A percentile compares a stretch with the other conserved stretches of the same genome.
These are phyloP conservation scores for Cyrtonyx montezumae DNA, from an alignment of 2,113 vertebrate species.

Conservation along the genomic window DNA sequence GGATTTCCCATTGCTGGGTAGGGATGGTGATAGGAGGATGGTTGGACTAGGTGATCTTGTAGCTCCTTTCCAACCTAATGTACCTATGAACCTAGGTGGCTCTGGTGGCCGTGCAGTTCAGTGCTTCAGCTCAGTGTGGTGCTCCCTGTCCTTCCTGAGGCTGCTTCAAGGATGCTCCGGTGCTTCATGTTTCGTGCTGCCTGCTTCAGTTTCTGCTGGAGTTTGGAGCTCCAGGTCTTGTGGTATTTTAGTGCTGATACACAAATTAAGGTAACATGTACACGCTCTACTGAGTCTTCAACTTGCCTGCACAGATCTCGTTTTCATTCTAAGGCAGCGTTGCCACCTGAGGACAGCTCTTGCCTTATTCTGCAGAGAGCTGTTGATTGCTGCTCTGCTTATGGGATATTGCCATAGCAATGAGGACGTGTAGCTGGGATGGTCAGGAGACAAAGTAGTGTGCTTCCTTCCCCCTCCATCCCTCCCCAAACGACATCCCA, in stretches of 20 bases:
- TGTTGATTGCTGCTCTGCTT: neutral
- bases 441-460: neutral
- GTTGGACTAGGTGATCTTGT: too few species aligned
- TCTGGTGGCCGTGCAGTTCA: neutral
- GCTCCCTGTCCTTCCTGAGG: neutral
- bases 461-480: neutral
- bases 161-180: neutral
- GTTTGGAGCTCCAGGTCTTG: neutral
- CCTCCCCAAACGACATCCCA: neutral
- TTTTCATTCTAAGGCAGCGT: conserved; percentile 9
- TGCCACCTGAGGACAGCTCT: conserved; percentile 18
- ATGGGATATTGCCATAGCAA: neutral
- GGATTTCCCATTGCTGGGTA: neutral
- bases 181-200: neutral
- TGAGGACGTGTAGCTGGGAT: neutral
- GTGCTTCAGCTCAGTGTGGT: neutral
- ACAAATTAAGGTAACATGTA: conserved; percentile 40
- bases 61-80: too few species aligned
- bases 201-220: neutral
- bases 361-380: neutral
- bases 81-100: too few species aligned
- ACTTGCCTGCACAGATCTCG: neutral
- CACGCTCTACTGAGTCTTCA: conserved; percentile 17
- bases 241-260: conserved; percentile 35
- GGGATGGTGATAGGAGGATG: too few species aligned